These are phyloP conservation scores for Onychomys arenicola DNA, from an alignment of 2,797 vertebrate genomes.

Conservation along the genomic window DNA sequence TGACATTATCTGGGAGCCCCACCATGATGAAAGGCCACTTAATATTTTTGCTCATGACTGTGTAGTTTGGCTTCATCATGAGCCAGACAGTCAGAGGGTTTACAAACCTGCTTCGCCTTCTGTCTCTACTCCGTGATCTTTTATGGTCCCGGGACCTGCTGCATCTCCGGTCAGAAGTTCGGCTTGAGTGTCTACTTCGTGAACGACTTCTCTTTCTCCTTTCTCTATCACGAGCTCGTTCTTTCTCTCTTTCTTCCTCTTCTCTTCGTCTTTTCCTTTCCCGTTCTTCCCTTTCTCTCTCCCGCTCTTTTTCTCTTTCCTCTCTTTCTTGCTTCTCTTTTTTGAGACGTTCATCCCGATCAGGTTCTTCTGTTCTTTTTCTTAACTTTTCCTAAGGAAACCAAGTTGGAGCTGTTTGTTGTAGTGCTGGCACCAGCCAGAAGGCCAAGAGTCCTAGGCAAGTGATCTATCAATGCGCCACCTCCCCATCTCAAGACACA, in stretches of 20 bases:
- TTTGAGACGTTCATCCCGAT: conserved; percentile 92
- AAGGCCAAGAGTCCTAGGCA: background rate
- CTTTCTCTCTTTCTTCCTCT: conserved; percentile 90
- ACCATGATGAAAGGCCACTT: background rate
- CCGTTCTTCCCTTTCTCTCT: conserved; percentile 89
- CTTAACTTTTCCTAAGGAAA: conserved; percentile 89
- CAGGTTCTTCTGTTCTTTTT: conserved; percentile 94
- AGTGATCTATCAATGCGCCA: background rate
- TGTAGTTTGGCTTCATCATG: background rate
- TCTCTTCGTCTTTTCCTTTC: conserved; percentile 89
- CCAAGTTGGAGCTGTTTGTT: conserved; percentile 15
- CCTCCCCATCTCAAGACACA: background rate
- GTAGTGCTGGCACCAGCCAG: too few species aligned
- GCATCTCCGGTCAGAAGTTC: conserved; percentile 94
- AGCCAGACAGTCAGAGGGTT: background rate
- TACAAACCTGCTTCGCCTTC: conserved; percentile 95
- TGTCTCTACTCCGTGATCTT: conserved; percentile 96
- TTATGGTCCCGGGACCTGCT: conserved; percentile 96
- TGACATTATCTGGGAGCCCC: background rate
- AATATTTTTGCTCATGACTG: background rate
- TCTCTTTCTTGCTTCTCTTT: conserved; percentile 92
- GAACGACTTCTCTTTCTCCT: conserved; percentile 96
- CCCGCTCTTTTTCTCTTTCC: conserved; percentile 91
- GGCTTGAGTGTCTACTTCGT: conserved; percentile 95
- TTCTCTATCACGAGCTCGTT: conserved; percentile 89